phyloP scores from a whole-genome alignment of 2,113 vertebrate genomes.

The Gavia stellata region DNA sequence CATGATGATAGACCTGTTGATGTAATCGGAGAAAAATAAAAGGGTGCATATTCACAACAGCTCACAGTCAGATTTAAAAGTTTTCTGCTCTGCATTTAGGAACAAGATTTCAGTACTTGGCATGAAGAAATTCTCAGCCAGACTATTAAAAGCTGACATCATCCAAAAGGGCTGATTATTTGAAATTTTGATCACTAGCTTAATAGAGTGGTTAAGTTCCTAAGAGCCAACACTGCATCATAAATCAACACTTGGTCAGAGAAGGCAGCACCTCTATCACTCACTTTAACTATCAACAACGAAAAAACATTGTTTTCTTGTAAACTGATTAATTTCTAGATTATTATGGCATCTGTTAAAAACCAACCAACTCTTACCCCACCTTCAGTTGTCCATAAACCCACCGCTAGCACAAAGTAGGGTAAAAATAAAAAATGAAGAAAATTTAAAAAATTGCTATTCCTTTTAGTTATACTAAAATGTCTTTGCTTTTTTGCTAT shows the following conservation, averaged over 20 bases:
- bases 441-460: not conserved
- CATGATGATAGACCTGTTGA: not conserved
- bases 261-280: not conserved
- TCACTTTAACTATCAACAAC: not conserved
- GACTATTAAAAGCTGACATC: not conserved
- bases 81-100: not conserved
- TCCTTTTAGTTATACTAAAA: not conserved
- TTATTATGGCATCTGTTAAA: not conserved
- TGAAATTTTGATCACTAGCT: not conserved
- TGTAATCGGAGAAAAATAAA: not conserved
- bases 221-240: accelerated
- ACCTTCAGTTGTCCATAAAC: not conserved
- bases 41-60: not conserved
- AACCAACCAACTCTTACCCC: not conserved
- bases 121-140: not conserved
- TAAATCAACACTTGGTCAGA: not conserved
- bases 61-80: not conserved
- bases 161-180: not conserved
- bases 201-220: not conserved
- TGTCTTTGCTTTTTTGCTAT: not conserved
- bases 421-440: not conserved
- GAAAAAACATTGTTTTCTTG: not conserved
- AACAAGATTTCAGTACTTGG: not conserved
- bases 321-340: not conserved
- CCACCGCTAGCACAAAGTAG: not conserved